phyloP scores from a whole-genome alignment of 2,888 invertebrate species.

The Linyphia triangularis region DNA sequence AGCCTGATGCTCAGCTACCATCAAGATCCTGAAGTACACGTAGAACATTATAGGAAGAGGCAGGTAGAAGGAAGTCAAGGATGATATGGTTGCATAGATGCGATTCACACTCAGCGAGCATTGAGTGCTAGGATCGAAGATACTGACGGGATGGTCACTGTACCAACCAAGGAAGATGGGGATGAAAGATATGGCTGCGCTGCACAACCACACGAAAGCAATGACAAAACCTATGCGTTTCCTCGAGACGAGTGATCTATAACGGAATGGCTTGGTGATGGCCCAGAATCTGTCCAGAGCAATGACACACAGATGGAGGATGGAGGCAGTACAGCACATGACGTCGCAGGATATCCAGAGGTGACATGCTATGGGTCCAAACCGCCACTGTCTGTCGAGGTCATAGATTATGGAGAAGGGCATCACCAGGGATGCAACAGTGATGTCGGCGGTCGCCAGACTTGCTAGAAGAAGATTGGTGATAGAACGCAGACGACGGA shows the following conservation, averaged over 20 bases:
- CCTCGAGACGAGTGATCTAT: slow-evolving; percentile 77
- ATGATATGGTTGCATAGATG: slow-evolving; percentile 79
- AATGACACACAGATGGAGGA: slow-evolving; percentile 79
- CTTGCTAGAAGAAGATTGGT: slow-evolving; percentile 79
- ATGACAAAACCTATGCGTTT: slow-evolving; percentile 77
- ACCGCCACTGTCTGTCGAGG: slow-evolving; percentile 80
- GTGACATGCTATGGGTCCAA: slow-evolving; percentile 79
- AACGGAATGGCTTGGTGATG: slow-evolving; percentile 78
- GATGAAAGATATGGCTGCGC: slow-evolving; percentile 79
- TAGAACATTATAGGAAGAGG: slow-evolving; percentile 79
- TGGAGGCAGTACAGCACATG: slow-evolving; percentile 79
- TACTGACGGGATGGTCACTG: slow-evolving; percentile 78
- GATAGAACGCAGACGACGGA: slow-evolving; percentile 78
- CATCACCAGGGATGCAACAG: slow-evolving; percentile 79
- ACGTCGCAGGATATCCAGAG: slow-evolving; percentile 80
- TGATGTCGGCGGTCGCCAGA: slow-evolving; percentile 79
- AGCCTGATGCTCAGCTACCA: slow-evolving; percentile 78
- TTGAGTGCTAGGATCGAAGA: slow-evolving; percentile 63
- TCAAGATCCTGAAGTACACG: slow-evolving; percentile 78
- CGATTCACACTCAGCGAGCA: slow-evolving; percentile 77
- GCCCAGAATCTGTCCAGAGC: slow-evolving; percentile 81
- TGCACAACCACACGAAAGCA: slow-evolving; percentile 79
- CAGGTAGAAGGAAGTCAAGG: slow-evolving; percentile 79
- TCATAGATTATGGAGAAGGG: slow-evolving; percentile 79
- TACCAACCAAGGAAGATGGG: slow-evolving; percentile 79